Base-by-base conservation (phyloP, 2,888 invertebrate species). In the Agrilus cyanescens region DNA sequence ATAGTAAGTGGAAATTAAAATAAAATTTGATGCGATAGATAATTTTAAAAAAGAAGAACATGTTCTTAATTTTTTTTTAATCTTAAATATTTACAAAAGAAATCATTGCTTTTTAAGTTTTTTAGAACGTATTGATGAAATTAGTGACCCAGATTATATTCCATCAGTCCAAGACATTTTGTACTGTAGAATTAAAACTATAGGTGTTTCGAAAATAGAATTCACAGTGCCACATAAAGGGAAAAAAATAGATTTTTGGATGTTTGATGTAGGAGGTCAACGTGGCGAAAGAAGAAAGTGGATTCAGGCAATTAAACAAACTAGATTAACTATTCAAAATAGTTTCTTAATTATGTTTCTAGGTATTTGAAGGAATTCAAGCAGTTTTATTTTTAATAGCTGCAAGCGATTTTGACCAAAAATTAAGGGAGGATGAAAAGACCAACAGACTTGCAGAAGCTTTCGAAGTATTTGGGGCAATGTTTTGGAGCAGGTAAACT, bases 251-350 rank as follows among this genome's bases (percentile, higher is more conserved):
- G 74, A 77, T 18, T 85, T 85, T 58, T 81, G 81, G 72, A 85
- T 88, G 78, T 86, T 80, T 54, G 88, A 88, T 58, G 88, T 88
- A 0, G 88, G 88, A 0, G 88, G 88, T 0, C 88, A 88, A 61
- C 67, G 83, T 43, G 86, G 85, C 10, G 83, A 86, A 57, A 68
- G 87, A 43, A 81, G 81, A 53, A 86, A 86, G 62, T 88, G 88
- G 88, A 85, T 88, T 52, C 80, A 81, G 65, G 77, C 75, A 56
- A 48, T 14, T 33, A 13, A 13, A n/a, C n/a, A n/a, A n/a, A n/a
- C n/a, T n/a, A n/a, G n/a, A n/a, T n/a, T 10, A 25, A 8, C 10
- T 3, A 10, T 25, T 10, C 8, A 25, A 25, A 5, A 4, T 6
- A 20, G 20, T n/a, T n/a, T n/a, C n/a, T n/a, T n/a, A n/a, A 20